Evolutionary conservation across 2,113 vertebrate genomes (phyloP), one percentile per base, ranked within the genome.

Genomic region (Polypterus bichir): DNA sequence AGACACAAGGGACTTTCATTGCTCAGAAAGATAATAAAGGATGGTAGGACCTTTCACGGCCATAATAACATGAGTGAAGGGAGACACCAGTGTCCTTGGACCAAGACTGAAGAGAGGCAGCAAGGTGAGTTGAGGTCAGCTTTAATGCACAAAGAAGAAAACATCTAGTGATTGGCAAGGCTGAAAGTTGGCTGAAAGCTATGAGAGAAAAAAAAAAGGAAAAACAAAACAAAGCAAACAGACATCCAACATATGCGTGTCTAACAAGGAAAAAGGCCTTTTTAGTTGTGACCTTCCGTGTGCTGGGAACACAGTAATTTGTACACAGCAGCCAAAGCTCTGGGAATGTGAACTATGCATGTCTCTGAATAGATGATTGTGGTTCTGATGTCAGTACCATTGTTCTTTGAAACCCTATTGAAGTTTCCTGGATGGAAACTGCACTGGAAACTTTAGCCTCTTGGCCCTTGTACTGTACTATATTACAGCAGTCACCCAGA

Each of bases 341-440:
- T 4, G 44, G 57, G 63, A 64, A 64, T 64, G 57, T 47, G 10
- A 44, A 51, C 45, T 64, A 59, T 64, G 63, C 57, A 59, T 45
- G 49, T 54, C 54, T 64, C 49, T 60, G 57, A 64, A 64, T 54
- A 59, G 63, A 48, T 6, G 44, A 64, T 52, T 64, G 57, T 59
- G 47, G n/a, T 46, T 9, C 45, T 54, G 3, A 59, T 54, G 63
- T 54, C n/a, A 48, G 45, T 54, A 3, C 4, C 56, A 27, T 44
- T 58, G 56, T 58, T 58, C 44, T 44, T 44, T 44, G 4, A 45
- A 44, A 9, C 27, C 9, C 56, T 56, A 4, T 4, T 52, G 54
- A 6, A 56, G 3, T 56, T 9, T 6, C 54, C 54, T 56, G 54
- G 10, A 9, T 56, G 54, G 11, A 56, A 56, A 56, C 9, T 9